Evolutionary conservation across 2,888 invertebrate genomes (phyloP), one percentile per base, ranked within the genome.

Genomic region (Linnaemya tessellans): DNA sequence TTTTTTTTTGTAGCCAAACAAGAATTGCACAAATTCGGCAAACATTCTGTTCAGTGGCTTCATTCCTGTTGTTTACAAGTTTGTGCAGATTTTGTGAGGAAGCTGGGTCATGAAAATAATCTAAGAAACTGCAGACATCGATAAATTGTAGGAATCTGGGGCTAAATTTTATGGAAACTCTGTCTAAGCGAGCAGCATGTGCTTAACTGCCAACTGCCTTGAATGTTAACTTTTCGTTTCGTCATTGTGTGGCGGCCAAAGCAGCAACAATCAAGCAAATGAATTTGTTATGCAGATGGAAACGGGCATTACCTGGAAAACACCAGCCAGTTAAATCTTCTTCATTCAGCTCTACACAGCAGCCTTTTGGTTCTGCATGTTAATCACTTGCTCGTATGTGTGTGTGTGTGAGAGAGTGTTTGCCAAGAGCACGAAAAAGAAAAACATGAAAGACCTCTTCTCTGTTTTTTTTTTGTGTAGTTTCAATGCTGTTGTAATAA

Each of bases 71-170:
- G 5, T 49, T 58, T 35, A 43, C 11, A 54, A 11, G 56, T 79
- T 62, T 35, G 30, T 65, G 38, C 30, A 25, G 11, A 11, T 78
- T 70, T 70, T 41, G 51, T 62, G 67, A 30, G 25, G 18, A 43
- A 75, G 81, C 80, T 84, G 78, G 86, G 83, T 83, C 87, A 87
- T 87, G 78, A 86, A 87, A 87, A 84, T 83, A 84, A 87, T 84
- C 86, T 80, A n/a, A 56, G 60, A 78, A 62, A 80, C 75, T 84
- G 84, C 87, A 87, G 86, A 83, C 86, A 80, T 83, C 80, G 71
- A 87, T 84, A 87, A 87, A 87, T 84, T 85, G 46, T 54, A 71
- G 60, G 30, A 71, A 79, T 82, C 65, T 56, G 75, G 15, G 35
- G 51, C n/a, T 58, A 81, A 74, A 70, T 30, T 77, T 22, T 70